A percentile compares a stretch with the other conserved stretches of the same genome.
phyloP scores from a whole-genome alignment of 2,888 invertebrate species.

The Lumbricus terrestris region DNA sequence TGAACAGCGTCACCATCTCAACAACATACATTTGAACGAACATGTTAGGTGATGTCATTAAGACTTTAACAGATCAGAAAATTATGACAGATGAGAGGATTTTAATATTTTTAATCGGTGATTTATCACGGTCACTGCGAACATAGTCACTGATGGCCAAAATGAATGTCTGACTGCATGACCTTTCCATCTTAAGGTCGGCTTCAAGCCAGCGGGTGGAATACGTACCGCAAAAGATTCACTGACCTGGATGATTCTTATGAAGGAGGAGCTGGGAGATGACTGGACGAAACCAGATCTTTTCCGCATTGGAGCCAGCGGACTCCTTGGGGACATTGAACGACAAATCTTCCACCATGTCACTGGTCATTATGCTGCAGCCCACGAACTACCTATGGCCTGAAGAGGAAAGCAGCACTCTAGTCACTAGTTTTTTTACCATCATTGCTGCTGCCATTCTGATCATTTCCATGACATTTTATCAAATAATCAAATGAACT shows the following conservation, averaged over 20 bases:
- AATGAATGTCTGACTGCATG: background rate
- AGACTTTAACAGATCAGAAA: background rate
- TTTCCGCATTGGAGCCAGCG: conserved; percentile 93
- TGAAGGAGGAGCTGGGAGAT: conserved; percentile 79
- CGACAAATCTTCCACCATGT: conserved; percentile 56
- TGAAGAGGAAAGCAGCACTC: conserved; percentile 31
- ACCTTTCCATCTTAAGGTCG: conserved; percentile 68
- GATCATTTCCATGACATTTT: background rate
- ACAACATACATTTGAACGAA: background rate
- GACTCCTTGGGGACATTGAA: conserved; percentile 78
- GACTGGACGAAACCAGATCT: conserved; percentile 77
- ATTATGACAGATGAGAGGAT: background rate
- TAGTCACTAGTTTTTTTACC: too few relatives aligned
- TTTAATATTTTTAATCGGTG: background rate
- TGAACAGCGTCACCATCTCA: too few relatives aligned
- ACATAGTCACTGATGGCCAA: background rate
- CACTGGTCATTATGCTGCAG: conserved; percentile 56
- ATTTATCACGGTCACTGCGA: background rate
- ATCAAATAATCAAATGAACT: background rate
- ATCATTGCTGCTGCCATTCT: background rate
- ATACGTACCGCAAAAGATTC: conserved; percentile 82
- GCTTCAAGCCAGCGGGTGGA: conserved; percentile 97
- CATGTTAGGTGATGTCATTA: background rate
- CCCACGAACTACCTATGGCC: conserved; percentile 56
- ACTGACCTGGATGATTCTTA: conserved; percentile 79